phyloP scores from a whole-genome alignment of 2,888 invertebrate species.

The Antheraea yamamai region DNA sequence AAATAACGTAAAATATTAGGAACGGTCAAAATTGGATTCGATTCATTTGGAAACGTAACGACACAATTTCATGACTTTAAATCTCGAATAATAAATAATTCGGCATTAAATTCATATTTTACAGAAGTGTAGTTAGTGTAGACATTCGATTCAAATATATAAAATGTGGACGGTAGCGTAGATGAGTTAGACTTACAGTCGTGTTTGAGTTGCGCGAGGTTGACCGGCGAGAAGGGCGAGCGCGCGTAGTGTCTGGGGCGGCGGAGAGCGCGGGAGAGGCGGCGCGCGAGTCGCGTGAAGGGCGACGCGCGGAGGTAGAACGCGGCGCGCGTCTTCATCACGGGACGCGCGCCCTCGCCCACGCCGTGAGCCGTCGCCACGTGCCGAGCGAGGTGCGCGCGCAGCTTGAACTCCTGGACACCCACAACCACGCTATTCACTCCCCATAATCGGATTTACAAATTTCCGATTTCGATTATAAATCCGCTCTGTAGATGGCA shows the following conservation, averaged over 20 bases:
- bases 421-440: not conserved
- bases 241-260: slow-evolving; percentile 93
- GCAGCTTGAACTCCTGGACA: slow-evolving; percentile 92
- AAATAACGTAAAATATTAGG: no score
- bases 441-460: no score
- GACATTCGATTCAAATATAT: no score
- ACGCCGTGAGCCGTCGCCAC: slow-evolving; percentile 95
- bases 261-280: slow-evolving; percentile 91
- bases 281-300: slow-evolving; percentile 93
- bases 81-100: no score
- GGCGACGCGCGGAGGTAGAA: slow-evolving; percentile 97
- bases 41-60: no score
- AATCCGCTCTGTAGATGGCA: no score
- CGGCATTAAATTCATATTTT: no score
- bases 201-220: slow-evolving; percentile 91
- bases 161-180: no score
- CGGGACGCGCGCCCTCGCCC: slow-evolving; percentile 89
- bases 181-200: slow-evolving; percentile 85
- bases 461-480: no score
- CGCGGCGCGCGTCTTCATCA: slow-evolving; percentile 98
- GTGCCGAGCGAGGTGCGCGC: slow-evolving; percentile 96
- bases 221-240: slow-evolving; percentile 91
- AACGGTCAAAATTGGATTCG: no score
- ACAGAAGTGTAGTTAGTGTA: no score
- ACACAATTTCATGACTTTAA: no score